Evolutionary conservation across 2,797 vertebrate species (phyloP), one percentile per base, ranked within the genome.

Genomic region (Centropyge bicolor): DNA sequence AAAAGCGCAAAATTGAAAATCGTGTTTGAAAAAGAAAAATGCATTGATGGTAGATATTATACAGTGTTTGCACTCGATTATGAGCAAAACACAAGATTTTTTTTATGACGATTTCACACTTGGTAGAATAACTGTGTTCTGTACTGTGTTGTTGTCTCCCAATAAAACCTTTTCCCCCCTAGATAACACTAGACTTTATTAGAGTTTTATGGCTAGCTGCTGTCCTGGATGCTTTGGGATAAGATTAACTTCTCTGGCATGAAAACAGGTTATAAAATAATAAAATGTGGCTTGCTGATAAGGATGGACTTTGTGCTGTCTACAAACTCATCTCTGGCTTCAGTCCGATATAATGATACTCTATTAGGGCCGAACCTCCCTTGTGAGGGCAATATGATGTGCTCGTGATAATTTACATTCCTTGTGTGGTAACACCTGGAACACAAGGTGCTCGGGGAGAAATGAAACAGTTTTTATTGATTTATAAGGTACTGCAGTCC

Each of bases 261-360:
- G 52, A 76, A 73, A 83, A 80, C 62, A 76, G 27, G 87, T 84
- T 56, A 83, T 80, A 84, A 86, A 88, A 84, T 81, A 80, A 81
- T 90, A 85, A 89, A 90, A 76, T 57, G 14, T 17, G 13, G 45
- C 36, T 43, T 40, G 3, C 51, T 80, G 89, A 92, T 89, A 90
- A 88, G 67, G 22, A 52, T 59, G 76, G 69, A 90, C 85, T 90
- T 88, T 24, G 75, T 31, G 73, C 74, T 62, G 6, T 48, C 12
- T 14, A 35, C n/a, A 43, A 40, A 27, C 65, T 81, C 71, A 82
- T 81, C 70, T 20, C 31, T 82, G 71, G 48, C 43, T 78, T 54
- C 73, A 43, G 59, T 72, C 48, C 56, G 48, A n/a, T 0, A 62
- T 51, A 67, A 45, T 10, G 48, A 61, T 56, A 36, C 24, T 31